Base-by-base conservation (phyloP, 2,797 vertebrate species). In the Sardinella longiceps region DNA sequence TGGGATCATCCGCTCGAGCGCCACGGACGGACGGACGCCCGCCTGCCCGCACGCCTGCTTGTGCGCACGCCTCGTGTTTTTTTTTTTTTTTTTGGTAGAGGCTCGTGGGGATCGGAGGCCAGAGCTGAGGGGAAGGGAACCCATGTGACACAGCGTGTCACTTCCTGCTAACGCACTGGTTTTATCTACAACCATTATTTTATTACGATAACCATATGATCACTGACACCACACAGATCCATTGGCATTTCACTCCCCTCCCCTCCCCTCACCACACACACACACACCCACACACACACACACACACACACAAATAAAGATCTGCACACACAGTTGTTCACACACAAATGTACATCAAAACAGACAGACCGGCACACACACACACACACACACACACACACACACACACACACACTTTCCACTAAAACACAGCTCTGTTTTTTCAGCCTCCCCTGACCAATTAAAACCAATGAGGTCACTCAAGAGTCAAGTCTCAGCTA, bases 401-500 rank as follows among this genome's bases (percentile, higher is more conserved):
- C 25, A 66, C 60, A 70, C 63, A 33, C 28, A 33, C 3, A 70
- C 12, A 70, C 28, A 70, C 37, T 77, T 74, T 37, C 70, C 33
- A 37, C 12, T 14, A 7, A 43, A 33, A 23, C 70, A 77, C 33
- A 77, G 70, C 33, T 23, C 70, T 77, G 70, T 77, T 77, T 45
- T 74, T 82, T 82, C 84, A 77, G 66, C 70, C 37, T 77, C 70
- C 70, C 18, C 70, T 77, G 70, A 43, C 70, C 70, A 39, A 77
- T 39, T 77, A 77, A 77, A 39, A 77, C 20, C 18, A 20, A 43
- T 87, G 87, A 85, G 90, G 88, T 91, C 91, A 90, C 70, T 30
- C 82, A 53, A 88, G 85, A 84, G 89, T 90, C 88, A 90, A 50
- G 87, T 88, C 88, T 91, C 91, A 92, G 60, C 30, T 83, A 83